These are phyloP conservation scores for Leucophenga varia DNA, from an alignment of 1,140 invertebrate species.

Conservation along the genomic window DNA sequence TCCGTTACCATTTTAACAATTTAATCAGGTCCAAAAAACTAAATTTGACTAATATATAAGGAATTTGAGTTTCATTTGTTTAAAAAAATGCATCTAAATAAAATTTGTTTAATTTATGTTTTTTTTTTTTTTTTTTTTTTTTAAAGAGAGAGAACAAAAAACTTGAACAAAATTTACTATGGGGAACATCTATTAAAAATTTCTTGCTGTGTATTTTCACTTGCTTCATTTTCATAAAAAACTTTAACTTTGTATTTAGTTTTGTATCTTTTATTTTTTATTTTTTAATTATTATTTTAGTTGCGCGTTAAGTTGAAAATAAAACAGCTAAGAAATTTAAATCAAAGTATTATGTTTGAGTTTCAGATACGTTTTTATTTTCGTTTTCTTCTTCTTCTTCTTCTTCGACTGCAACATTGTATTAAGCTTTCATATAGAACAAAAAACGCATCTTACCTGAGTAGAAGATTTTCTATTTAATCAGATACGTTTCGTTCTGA, in stretches of 20 bases:
- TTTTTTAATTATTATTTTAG: too few species aligned
- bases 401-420: not conserved
- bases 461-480: conserved; percentile 12
- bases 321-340: too few species aligned
- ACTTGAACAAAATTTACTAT: conserved; percentile 48
- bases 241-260: too few species aligned
- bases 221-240: too few species aligned
- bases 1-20: conserved; percentile 17
- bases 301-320: too few species aligned
- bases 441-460: conserved; percentile 17
- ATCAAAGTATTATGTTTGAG: too few species aligned
- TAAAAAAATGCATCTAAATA: conserved; percentile 23
- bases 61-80: conserved; percentile 3
- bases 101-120: conserved; percentile 54
- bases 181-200: too few species aligned
- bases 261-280: too few species aligned
- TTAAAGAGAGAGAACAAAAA: conserved; percentile 52
- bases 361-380: not conserved
- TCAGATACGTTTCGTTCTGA: conserved; percentile 19
- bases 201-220: conserved; percentile 11
- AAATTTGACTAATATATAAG: conserved; percentile 11
- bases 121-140: conserved; percentile 20
- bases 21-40: conserved; percentile 45
- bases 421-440: conserved; percentile 3
- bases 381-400: not conserved